Conservation (phyloP, 1,140 invertebrate genomes). For the Paraescarpia echinospica region DNA sequence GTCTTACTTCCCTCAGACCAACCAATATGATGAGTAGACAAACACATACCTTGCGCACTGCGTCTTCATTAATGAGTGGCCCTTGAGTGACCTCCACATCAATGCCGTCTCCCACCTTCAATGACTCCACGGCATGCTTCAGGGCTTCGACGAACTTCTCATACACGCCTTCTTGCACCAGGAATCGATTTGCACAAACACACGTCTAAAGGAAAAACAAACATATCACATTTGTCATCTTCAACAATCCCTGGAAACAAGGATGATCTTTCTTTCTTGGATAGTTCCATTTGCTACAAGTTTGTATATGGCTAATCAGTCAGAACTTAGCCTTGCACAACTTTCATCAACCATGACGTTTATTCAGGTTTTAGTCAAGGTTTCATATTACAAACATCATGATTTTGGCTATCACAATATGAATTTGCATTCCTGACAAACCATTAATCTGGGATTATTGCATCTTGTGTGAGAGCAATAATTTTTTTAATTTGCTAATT, state of each 20-base stretch:
- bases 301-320: too few species aligned
- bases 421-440: background rate
- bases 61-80: constrained; percentile 87
- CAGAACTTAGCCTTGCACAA: too few species aligned
- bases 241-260: too few species aligned
- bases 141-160: constrained; percentile 82
- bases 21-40: background rate
- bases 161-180: constrained; percentile 83
- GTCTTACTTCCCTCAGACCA: background rate
- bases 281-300: too few species aligned
- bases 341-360: background rate
- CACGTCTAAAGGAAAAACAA: constrained; percentile 74
- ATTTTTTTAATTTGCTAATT: too few species aligned
- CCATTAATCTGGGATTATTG: background rate
- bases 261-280: too few species aligned
- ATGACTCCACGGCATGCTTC: constrained; percentile 67
- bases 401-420: background rate
- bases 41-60: constrained; percentile 73
- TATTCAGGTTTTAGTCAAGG: background rate
- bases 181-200: constrained; percentile 90
- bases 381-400: background rate
- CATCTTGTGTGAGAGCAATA: too few species aligned
- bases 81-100: constrained; percentile 75
- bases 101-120: constrained; percentile 82
- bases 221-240: background rate